A percentile compares a stretch with the other conserved stretches of the same genome.
phyloP scores from a whole-genome alignment of 2,797 vertebrate genomes.

The Propithecus deckenii region DNA sequence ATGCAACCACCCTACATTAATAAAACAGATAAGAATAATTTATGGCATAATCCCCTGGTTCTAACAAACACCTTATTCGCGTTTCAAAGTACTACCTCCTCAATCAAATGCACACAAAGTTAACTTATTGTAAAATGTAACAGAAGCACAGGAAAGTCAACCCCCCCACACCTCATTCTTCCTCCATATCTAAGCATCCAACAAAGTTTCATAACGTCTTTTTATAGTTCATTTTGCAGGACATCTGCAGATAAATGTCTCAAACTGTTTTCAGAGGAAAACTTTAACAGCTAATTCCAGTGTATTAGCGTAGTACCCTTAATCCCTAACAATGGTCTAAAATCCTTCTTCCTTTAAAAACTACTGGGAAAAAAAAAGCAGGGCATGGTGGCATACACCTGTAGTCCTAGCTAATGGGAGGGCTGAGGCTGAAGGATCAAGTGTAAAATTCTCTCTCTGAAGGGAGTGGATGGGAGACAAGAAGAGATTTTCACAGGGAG shows the following conservation, averaged over 20 bases:
- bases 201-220: neutral
- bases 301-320: neutral
- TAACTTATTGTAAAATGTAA: neutral
- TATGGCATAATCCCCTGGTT: neutral
- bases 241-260: neutral
- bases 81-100: neutral
- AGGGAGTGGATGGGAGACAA: neutral
- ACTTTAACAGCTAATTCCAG: neutral
- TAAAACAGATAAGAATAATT: neutral
- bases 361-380: neutral
- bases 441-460: neutral
- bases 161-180: neutral
- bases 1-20: neutral
- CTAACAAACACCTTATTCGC: neutral
- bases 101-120: neutral
- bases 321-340: neutral
- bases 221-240: neutral
- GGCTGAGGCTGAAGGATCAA: too few relatives aligned
- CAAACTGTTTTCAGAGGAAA: neutral
- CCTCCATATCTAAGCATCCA: neutral
- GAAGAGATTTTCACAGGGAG: neutral
- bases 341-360: constrained; percentile 33
- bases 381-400: neutral
- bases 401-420: neutral
- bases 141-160: neutral